Base-by-base conservation (phyloP, 2,888 invertebrate genomes). In the Sthenelais limicola region DNA sequence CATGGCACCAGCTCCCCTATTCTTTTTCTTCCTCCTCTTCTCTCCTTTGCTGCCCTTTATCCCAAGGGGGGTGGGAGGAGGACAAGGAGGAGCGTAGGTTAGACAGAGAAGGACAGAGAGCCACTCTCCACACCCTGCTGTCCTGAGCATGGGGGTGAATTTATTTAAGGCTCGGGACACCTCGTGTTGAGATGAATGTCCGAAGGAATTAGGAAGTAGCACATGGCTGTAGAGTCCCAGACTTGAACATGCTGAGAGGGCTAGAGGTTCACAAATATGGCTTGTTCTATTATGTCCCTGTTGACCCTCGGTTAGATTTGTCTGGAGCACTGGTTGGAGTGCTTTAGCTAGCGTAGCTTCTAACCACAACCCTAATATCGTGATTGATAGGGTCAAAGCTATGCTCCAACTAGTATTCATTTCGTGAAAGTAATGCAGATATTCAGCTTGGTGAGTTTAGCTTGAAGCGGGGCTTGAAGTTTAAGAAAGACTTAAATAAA, bases 31-130 rank as follows among this genome's bases (percentile, higher is more conserved):
- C n/a, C n/a, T n/a, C 48, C 48, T 48, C 9, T 2, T 3, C 1
- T n/a, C 28, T 3, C 28, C 3, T 7, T 30, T 52, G 52, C 26
- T 52, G 28, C 28, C n/a, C 43, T 9, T 9, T 12, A 9, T 9
- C 9, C 12, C 12, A 9, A 9, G 43, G 24, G 30, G 52, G 9
- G 15, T 3, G 7, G 30, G 15, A 1, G 4, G 3, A 1, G 56
- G 56, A 56, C 56, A 56, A 3, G 56, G 56, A 9, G 56, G 56
- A 33, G 56, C 56, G 30, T 56, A 56, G 56, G 56, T 56, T 2
- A 56, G 32, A 28, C 56, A 56, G n/a, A 56, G 56, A 2, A 56
- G 56, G 1, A 32, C 32, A 21, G 21, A 21, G 30, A 56, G 56
- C 56, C 56, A 56, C 28, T 56, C 56, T 2, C 56, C 56, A 21